Evolutionary conservation across 1,140 invertebrate genomes (phyloP), one percentile per base, ranked within the genome.

Genomic region (Cydia amplana): DNA sequence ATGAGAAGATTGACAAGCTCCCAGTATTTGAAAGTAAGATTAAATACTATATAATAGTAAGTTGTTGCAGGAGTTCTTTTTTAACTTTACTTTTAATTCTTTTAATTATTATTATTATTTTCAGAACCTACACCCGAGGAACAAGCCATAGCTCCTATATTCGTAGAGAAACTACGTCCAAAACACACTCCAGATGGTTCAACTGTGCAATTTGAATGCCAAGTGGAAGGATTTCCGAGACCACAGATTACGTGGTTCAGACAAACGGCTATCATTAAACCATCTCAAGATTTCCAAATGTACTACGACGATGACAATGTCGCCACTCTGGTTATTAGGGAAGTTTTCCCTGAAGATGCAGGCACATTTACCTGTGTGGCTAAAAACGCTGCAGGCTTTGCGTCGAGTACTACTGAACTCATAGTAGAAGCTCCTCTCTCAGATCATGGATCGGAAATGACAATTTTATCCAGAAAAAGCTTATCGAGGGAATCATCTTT

Each of bases 291-390:
- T 83, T 98, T 98, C 93, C 95, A 98, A 94, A 98, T 98, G 91
- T 98, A 96, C 88, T 98, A 98, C 83, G 97, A 98, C 85, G 97
- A 98, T 78, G 97, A 98, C 75, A 98, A 98, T 87, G 96, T 98
- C 1, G 97, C 97, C 0, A 98, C 97, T 3, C 92, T 99, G 20
- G 96, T 99, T 23, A 99, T 99, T 79, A 95, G 96, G 73, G 98
- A 99, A 94, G 97, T 99, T 0, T 99, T 98, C 91, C 97, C 98
- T 0, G 98, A 99, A 94, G 99, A 99, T 92, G 97, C 98, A 2
- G 99, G 98, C 2, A 97, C 96, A 64, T 99, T 99, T 90, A 99
- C 98, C 0, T 99, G 98, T 84, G 97, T 99, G 14, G 97, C 98
- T 14, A 99, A 99, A 87, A 99, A 99, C 89, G 94, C 96, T 4